Evolutionary conservation across 1,140 invertebrate species (phyloP), one percentile per base, ranked within the genome.

Genomic region (Leptonema lineaticorne): DNA sequence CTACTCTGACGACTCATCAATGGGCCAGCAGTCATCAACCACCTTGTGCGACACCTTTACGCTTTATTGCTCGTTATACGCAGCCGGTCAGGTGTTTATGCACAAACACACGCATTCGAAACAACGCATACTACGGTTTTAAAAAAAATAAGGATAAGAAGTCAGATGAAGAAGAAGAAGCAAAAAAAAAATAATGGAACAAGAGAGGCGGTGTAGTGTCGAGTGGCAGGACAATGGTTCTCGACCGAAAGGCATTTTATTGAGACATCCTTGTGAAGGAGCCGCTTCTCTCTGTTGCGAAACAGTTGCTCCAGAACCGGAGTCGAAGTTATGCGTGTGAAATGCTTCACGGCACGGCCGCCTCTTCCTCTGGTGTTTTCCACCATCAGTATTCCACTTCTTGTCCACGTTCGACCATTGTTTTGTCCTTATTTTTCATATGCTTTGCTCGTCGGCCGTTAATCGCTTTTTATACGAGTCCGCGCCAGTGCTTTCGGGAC

Each of bases 161-260:
- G 37, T 3, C 37, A 2, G 11, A 11, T 16, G 37, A 41, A 33
- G 5, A 33, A 33, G 11, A 33, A 6, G 11, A 33, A 33, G 11
- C 5, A 41, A 41, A 41, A 41, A 41, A 11, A 41, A 16, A 41
- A 11, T 14, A 41, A 2, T 11, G 9, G 16, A 1, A 9, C 37
- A 11, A 41, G 37, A 41, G 37, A 41, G 37, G 37, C 37, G 37
- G 37, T 41, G 37, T 41, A 41, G 62, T 29, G 62, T 26, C 24
- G 62, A 64, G 62, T 64, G 62, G 62, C 62, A 64, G 62, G 62
- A 64, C 62, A 64, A 64, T 64, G 62, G 62, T 64, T 64, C 62
- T 64, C 62, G 62, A 64, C 62, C 41, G 62, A 64, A 64, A 50
- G 62, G 62, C 62, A 64, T 64, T 64, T 64, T 64, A 64, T 64